Percentiles rank a stretch among this genome's conserved stretches.
Evolutionary conservation across 30 jellyfish, hydroid and myxozoan species (phyloP).

Genomic region (Morbakka virulenta): DNA sequence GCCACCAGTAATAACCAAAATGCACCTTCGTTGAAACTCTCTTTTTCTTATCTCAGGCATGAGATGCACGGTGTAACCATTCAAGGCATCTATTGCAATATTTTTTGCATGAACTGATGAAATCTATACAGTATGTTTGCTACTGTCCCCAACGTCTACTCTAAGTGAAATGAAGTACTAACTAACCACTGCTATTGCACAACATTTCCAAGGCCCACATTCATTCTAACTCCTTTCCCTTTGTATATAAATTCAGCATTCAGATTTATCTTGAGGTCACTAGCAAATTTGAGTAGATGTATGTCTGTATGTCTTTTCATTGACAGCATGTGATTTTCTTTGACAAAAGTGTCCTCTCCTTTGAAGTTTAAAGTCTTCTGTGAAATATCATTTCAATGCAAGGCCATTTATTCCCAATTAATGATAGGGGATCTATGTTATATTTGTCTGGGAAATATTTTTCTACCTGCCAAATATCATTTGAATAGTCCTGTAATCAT

Average conservation of each 20-base stretch:
- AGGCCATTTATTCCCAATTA: constrained; percentile 71
- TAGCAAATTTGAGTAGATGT: constrained; percentile 14
- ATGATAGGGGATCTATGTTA: constrained; percentile 74
- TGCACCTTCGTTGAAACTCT: constrained; percentile 37
- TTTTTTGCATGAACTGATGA: constrained; percentile 39
- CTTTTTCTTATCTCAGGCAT: constrained; percentile 66
- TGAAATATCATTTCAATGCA: constrained; percentile 56
- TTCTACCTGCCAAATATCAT: constrained; percentile 20
- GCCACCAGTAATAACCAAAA: constrained; percentile 63
- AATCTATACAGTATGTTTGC: constrained; percentile 25
- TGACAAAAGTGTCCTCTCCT: constrained; percentile 39
- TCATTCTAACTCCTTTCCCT: constrained; percentile 51
- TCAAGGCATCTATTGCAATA: constrained; percentile 45
- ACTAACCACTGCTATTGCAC: no score
- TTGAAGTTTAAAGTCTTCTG: constrained; percentile 4
- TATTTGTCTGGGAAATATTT: constrained; percentile 9
- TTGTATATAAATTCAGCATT: constrained; percentile 44
- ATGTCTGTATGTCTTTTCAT: constrained; percentile 49
- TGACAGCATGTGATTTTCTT: constrained; percentile 59
- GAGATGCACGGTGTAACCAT: constrained; percentile 52
- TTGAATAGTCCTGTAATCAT: constrained; percentile 37
- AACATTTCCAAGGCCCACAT: no score
- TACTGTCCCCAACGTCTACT: constrained; percentile 47
- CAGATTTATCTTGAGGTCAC: not conserved
- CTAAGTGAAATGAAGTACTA: constrained; percentile 49